Evolutionary conservation across 2,797 vertebrate species (phyloP).

Genomic region (Bryconaethiops microstoma): DNA sequence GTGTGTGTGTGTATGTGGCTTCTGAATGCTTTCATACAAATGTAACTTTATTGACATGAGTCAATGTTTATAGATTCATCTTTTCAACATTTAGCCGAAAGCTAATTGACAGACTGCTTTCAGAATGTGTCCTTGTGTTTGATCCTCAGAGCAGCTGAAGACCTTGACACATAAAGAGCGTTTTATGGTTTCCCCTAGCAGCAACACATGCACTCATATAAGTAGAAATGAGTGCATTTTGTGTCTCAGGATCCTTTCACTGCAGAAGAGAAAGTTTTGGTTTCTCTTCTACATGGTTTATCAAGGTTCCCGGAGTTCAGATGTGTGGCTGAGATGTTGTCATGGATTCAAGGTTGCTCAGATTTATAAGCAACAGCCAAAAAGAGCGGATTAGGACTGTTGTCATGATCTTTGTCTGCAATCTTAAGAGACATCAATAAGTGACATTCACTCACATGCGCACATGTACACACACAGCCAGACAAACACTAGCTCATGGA

Average conservation of each 20-base stretch:
- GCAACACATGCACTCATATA: slow-evolving; percentile 45
- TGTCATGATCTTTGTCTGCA: slow-evolving; percentile 57
- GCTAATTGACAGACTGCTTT: slow-evolving; percentile 47
- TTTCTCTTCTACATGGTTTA: slow-evolving; percentile 61
- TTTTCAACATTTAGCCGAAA: slow-evolving; percentile 34
- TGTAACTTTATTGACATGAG: too few species aligned
- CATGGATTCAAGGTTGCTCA: slow-evolving; percentile 60
- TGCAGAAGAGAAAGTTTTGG: slow-evolving; percentile 52
- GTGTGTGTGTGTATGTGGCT: too few species aligned
- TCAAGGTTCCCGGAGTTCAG: slow-evolving; percentile 52
- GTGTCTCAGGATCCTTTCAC: slow-evolving; percentile 52
- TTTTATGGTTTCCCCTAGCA: slow-evolving; percentile 25
- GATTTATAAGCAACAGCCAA: slow-evolving; percentile 61
- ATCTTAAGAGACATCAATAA: slow-evolving; percentile 42
- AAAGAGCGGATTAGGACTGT: slow-evolving; percentile 59
- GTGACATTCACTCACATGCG: slow-evolving; percentile 11
- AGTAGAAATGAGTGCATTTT: slow-evolving; percentile 49
- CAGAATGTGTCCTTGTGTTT: slow-evolving; percentile 37
- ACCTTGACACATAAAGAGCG: slow-evolving; percentile 52
- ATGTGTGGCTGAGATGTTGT: slow-evolving; percentile 59
- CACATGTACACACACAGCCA: not conserved
- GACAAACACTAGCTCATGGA: not conserved
- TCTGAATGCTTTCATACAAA: too few species aligned
- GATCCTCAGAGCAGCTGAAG: slow-evolving; percentile 45
- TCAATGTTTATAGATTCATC: too few species aligned